Evolutionary conservation across 2,797 vertebrate genomes (phyloP), one percentile per base, ranked within the genome.

Genomic region (Pangasius mekongensis): DNA sequence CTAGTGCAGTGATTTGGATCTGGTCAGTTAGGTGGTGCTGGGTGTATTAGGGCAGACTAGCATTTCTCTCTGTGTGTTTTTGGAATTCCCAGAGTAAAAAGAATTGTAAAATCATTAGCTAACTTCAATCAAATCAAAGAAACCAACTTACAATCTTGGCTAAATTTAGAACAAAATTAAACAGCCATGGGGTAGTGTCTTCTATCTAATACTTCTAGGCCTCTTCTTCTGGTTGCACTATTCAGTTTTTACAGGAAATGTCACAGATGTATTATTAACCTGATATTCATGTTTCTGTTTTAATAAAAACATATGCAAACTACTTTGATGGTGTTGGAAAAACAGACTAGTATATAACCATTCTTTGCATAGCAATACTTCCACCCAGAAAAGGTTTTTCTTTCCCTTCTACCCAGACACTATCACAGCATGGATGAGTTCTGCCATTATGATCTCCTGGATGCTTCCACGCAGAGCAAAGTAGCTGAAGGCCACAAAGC

Each of bases 391-490:
- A 67, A 84, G 36, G 3, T 86, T 49, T 36, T 16, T 64, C 7
- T 39, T 73, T 85, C 5, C 3, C n/a, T 22, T 78, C n/a, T 84
- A 7, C 10, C 22, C 92, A 99, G 98, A 91, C 98, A 99, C 94
- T 99, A 96, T 91, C 98, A 99, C 95, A 99, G 98, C 93, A 99
- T 99, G 98, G 98, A 98, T 56, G 97, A 98, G 92, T 99, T 99
- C 94, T 98, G 98, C 89, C 97, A 98, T 92, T 99, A 99, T 13
- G 98, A 99, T 91, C 95, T 99, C 92, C 92, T 99, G 91, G 98
- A 99, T 88, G 89, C 92, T 2, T 93, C 85, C 20, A 95, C 96
- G 0, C 93, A 98, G 16, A 94, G 92, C 13, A 96, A 95, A 87
- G 98, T 99, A 47, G 98, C 98, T 16, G 98, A 99, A 92, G 98